These are phyloP conservation scores for Entosphenus tridentatus DNA, from an alignment of 2,113 vertebrate genomes.

Conservation along the genomic window DNA sequence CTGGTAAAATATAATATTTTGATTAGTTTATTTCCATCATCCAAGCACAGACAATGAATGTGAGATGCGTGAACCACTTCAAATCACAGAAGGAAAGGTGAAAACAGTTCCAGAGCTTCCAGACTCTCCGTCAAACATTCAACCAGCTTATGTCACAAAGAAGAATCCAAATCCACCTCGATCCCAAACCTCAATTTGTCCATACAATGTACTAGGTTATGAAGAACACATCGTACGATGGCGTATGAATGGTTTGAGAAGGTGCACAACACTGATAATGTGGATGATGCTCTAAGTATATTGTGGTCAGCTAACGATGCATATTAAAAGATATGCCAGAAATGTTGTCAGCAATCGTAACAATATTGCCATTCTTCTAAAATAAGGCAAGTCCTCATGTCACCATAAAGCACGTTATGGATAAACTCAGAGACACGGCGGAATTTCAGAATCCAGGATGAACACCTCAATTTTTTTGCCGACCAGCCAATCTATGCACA, in stretches of 20 bases:
- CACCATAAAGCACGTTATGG: constrained; percentile 1
- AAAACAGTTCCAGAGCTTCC: not conserved
- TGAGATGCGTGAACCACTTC: not conserved
- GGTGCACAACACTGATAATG: not conserved
- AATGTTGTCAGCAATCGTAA: not conserved
- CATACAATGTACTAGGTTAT: not conserved
- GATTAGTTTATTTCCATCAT: not conserved
- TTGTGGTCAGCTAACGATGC: not conserved
- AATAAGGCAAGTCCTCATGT: not conserved
- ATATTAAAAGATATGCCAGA: not conserved
- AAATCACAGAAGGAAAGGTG: not conserved
- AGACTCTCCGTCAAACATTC: not conserved
- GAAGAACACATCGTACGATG: not conserved
- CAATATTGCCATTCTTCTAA: not conserved
- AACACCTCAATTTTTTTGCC: not conserved
- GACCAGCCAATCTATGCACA: not conserved
- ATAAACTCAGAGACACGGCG: not conserved
- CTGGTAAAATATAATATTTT: too few relatives aligned
- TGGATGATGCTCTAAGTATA: constrained; percentile 1
- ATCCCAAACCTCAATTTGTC: not conserved
- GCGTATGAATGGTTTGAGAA: constrained; percentile 2
- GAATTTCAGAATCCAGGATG: not conserved
- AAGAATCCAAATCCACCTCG: not conserved
- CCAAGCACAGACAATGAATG: not conserved
- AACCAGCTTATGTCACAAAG: not conserved